Evolutionary conservation across 2,113 vertebrate species (phyloP), one percentile per base, ranked within the genome.

Genomic region (Plectropomus leopardus): DNA sequence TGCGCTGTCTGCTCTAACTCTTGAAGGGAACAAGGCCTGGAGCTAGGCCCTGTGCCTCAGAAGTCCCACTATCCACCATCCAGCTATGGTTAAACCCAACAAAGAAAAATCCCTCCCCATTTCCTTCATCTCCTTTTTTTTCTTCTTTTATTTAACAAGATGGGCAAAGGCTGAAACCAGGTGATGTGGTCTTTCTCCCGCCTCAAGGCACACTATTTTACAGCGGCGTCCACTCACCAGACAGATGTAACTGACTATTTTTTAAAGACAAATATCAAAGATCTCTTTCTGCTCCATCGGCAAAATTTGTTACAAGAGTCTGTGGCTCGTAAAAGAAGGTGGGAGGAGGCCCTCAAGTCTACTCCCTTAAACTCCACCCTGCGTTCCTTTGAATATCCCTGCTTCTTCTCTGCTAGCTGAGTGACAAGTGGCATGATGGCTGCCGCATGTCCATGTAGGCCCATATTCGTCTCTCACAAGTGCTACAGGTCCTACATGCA

Each of bases 231-330:
- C 86, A 59, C 76, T 86, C 86, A 79, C 66, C 34, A 48, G 61
- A 87, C 88, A 89, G 76, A 91, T 88, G 90, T 84, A 85, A 87
- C 84, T 45, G 48, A 55, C 75, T 66, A 65, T 73, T 86, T 84
- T 85, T 85, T 79, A 82, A 87, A 89, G 85, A 84, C 36, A 81
- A 90, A 92, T 92, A 93, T 93, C 88, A 93, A 92, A 94, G 90
- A 86, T 86, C 66, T 72, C 53, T 87, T 90, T 92, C 82, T 89
- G 88, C 85, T 86, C 72, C 71, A 76, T 84, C 72, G 26, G 84
- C 89, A 86, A 85, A 86, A 88, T 73, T 45, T 76, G 80, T 88
- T 83, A 85, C 78, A 82, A 74, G 81, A 80, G 63, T 15, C 82
- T 67, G 65, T 48, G 14, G 83, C 87, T 92, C n/a, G 28, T 90